These are phyloP conservation scores for Onthophagus taurus DNA, from an alignment of 1,140 invertebrate species.

Conservation along the genomic window DNA sequence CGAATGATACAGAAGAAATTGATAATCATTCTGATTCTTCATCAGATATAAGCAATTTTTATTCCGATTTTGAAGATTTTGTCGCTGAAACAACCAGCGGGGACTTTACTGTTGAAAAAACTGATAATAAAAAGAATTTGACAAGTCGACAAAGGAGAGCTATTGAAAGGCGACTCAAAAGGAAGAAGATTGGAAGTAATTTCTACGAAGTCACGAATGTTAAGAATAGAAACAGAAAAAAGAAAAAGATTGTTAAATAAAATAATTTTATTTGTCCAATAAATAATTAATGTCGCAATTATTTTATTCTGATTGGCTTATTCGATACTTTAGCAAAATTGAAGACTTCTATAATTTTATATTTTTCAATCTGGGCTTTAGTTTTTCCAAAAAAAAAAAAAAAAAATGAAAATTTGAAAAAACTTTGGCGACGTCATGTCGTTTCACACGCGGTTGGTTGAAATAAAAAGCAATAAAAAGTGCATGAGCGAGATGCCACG, in stretches of 20 bases:
- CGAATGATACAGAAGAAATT: slow-evolving; percentile 27
- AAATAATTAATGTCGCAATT: not conserved
- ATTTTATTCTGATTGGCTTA: too few species aligned
- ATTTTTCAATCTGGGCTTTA: too few species aligned
- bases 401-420: too few species aligned
- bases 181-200: slow-evolving; percentile 84
- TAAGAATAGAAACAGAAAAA: slow-evolving; percentile 73
- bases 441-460: too few species aligned
- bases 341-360: too few species aligned
- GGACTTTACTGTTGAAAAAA: slow-evolving; percentile 43
- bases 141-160: slow-evolving; percentile 71
- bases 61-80: slow-evolving; percentile 47
- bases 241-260: slow-evolving; percentile 41
- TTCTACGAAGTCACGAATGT: slow-evolving; percentile 91
- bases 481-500: too few species aligned
- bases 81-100: slow-evolving; percentile 48
- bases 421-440: too few species aligned
- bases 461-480: too few species aligned
- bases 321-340: too few species aligned
- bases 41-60: slow-evolving; percentile 50
- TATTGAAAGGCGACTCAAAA: slow-evolving; percentile 59
- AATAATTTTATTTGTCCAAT: not conserved
- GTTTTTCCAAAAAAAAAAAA: too few species aligned
- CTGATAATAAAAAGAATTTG: slow-evolving; percentile 38
- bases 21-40: slow-evolving; percentile 38